Evolutionary conservation across 2,888 invertebrate genomes (phyloP).

Genomic region (Drosophila testacea): DNA sequence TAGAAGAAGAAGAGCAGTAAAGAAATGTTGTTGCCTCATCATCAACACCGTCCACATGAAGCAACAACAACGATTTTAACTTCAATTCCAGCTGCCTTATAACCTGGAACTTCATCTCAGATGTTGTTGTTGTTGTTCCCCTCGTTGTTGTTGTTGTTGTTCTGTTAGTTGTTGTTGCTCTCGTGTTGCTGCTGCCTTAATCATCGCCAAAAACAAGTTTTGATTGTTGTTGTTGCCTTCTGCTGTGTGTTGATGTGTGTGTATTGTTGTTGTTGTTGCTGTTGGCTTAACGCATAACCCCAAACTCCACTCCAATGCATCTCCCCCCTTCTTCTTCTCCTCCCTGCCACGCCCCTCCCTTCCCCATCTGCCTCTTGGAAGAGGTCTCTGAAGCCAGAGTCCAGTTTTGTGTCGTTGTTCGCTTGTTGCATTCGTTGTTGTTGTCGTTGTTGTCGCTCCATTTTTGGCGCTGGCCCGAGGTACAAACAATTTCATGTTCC

Average conservation of each 20-base stretch:
- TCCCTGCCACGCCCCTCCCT: neutral
- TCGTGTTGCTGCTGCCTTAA: constrained; percentile 55
- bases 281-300: constrained; percentile 57
- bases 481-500: constrained; percentile 44
- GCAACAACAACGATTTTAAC: constrained; percentile 11
- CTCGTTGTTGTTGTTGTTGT: constrained; percentile 7
- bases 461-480: constrained; percentile 49
- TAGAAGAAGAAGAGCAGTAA: constrained; percentile 16
- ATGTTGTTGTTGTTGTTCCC: constrained; percentile 16
- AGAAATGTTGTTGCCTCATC: constrained; percentile 49
- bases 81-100: constrained; percentile 51
- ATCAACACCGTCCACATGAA: constrained; percentile 19
- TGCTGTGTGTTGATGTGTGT: constrained; percentile 25
- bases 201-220: constrained; percentile 72
- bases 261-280: constrained; percentile 2
- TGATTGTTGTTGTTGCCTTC: constrained; percentile 35
- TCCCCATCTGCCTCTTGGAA: neutral
- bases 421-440: constrained; percentile 39
- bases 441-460: constrained; percentile 46
- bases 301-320: constrained; percentile 36
- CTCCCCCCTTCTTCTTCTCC: neutral
- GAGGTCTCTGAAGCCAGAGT: constrained; percentile 19
- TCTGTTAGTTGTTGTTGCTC: constrained; percentile 13
- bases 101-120: constrained; percentile 37
- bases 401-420: constrained; percentile 41